Evolutionary conservation across 2,888 invertebrate species (phyloP).

Genomic region (Leuctra nigra): DNA sequence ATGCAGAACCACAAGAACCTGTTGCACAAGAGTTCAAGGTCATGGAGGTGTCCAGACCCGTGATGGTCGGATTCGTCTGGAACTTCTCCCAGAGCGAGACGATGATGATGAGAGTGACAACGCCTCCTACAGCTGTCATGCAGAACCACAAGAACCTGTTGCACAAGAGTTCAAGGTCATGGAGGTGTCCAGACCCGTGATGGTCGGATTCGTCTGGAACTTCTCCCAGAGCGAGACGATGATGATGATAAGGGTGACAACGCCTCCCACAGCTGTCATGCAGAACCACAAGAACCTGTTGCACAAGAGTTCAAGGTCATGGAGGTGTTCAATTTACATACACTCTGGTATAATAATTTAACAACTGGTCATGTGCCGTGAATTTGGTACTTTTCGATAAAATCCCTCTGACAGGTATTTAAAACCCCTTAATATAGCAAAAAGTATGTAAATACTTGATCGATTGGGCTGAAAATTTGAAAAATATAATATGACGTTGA

Average conservation of each 20-base stretch:
- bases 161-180: no score
- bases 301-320: no score
- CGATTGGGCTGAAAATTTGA: no score
- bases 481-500: no score
- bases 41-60: conserved; percentile 66
- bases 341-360: no score
- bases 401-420: no score
- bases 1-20: conserved; percentile 80
- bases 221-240: conserved; percentile 75
- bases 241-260: conserved; percentile 63
- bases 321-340: no score
- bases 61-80: conserved; percentile 76
- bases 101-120: conserved; percentile 67
- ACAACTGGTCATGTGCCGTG: no score
- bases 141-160: conserved; percentile 75
- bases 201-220: conserved; percentile 77
- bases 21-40: no score
- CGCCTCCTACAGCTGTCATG: conserved; percentile 55
- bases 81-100: conserved; percentile 75
- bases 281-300: conserved; percentile 75
- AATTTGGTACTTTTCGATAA: no score
- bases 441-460: no score
- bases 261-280: conserved; percentile 55
- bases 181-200: conserved; percentile 68
- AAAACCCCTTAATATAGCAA: no score